phyloP scores from a whole-genome alignment of 1,140 invertebrate genomes.

The Rhynchophorus ferrugineus region DNA sequence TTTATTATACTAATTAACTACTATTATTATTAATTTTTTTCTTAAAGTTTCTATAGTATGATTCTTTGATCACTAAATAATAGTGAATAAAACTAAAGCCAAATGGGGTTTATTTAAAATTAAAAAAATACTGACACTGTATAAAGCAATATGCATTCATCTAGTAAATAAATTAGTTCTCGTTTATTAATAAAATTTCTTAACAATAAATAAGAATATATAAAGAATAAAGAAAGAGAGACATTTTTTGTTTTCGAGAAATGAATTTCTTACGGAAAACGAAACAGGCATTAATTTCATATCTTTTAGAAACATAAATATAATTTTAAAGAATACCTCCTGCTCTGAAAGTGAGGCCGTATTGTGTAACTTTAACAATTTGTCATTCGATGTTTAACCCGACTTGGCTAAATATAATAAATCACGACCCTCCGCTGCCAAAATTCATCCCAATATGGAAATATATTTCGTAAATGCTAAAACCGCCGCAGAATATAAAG shows the following conservation, averaged over 20 bases:
- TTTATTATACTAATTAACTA: too few relatives aligned
- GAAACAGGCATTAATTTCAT: background rate
- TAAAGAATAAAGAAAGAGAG: background rate
- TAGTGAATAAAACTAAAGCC: too few relatives aligned
- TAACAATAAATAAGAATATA: too few relatives aligned
- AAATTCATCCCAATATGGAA: constrained; percentile 13
- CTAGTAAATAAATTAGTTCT: too few relatives aligned
- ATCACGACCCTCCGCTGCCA: constrained; percentile 5
- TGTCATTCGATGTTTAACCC: constrained; percentile 13
- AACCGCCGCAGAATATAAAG: constrained; percentile 22
- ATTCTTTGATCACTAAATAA: too few relatives aligned
- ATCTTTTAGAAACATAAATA: background rate
- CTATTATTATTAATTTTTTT: too few relatives aligned
- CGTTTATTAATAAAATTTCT: too few relatives aligned
- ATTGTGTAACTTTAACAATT: constrained; percentile 13
- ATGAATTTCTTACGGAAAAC: background rate
- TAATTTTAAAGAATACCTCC: background rate
- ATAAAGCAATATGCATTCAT: too few relatives aligned
- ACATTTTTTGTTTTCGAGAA: background rate
- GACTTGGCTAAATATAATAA: constrained; percentile 13
- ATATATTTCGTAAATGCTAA: constrained; percentile 24
- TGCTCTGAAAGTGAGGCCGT: background rate
- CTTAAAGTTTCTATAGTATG: too few relatives aligned
- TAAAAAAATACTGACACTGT: too few relatives aligned
- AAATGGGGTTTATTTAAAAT: too few relatives aligned